Evolutionary conservation across 2,888 invertebrate genomes (phyloP), one percentile per base, ranked within the genome.

Genomic region (Cryptocephalus moraei): DNA sequence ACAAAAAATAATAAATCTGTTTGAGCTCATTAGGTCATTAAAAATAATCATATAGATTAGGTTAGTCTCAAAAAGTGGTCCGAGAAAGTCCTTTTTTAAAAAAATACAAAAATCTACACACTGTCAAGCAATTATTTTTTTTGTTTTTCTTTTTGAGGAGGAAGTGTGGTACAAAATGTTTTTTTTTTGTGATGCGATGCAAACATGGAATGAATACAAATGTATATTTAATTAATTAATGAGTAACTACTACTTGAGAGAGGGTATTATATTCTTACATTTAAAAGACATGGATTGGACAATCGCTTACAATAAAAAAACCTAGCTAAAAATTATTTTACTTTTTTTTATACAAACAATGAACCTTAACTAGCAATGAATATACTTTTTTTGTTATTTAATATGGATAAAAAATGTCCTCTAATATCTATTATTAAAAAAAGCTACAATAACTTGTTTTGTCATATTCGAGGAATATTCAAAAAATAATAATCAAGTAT

Each of bases 331-430:
- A 67, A 22, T 22, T 22, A 22, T 22, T 22, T 22, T 22, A 22
- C 6, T 22, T 22, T 64, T 68, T 68, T 68, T 70, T 70, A 70
- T 70, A 71, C 70, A 71, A 70, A 71, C 69, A 70, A 70, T 68
- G 60, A 53, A 56, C 52, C 62, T 65, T 64, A 68, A 67, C 67
- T 69, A 69, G 63, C 64, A 67, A 62, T 49, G 52, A 54, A 54
- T 22, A 22, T 22, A 22, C 22, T 22, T 22, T 22, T n/a, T 22
- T 22, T 22, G 22, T 22, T 65, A 64, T 62, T 58, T 49, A 36
- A 11, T 11, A 12, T 56, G 56, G 55, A 57, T 57, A 62, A 61
- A 36, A 63, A 62, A 55, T 56, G 63, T 65, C 64, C 64, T 58
- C 57, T 66, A 66, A 36, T 36, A 36, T 36, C 12, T 36, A 11